Evolutionary conservation across 2,113 vertebrate genomes (phyloP).

Genomic region (Zonotrichia leucophrys): DNA sequence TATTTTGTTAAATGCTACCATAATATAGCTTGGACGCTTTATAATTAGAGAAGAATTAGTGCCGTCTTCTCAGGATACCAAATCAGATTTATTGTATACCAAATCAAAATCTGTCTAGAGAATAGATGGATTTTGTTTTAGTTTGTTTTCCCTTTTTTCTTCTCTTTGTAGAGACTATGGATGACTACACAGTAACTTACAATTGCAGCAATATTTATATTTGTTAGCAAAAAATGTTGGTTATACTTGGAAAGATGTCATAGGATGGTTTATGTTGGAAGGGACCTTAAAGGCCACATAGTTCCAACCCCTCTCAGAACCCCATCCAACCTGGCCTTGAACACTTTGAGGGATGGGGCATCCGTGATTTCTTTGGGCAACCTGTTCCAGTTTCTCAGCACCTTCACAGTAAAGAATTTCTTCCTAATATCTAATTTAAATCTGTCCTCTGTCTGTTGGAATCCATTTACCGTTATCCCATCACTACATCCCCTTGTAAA

Average conservation of each 20-base stretch:
- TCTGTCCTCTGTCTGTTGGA: not conserved
- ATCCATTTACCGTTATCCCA: not conserved
- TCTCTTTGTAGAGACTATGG: not conserved
- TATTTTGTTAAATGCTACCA: not conserved
- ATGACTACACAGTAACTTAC: not conserved
- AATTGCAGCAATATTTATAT: not conserved
- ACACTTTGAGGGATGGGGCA: not conserved
- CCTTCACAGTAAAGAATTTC: not conserved
- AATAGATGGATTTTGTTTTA: not conserved
- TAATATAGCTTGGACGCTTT: not conserved
- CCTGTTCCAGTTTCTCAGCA: not conserved
- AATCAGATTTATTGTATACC: not conserved
- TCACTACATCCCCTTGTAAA: not conserved
- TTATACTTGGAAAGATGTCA: not conserved
- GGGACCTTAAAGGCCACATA: not conserved
- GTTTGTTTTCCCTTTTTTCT: fast-evolving
- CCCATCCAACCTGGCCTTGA: not conserved
- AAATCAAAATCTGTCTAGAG: not conserved
- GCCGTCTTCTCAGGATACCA: not conserved
- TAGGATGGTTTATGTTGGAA: not conserved
- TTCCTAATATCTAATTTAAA: not conserved
- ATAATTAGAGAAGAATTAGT: not conserved
- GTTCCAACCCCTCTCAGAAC: not conserved
- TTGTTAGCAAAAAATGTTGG: not conserved
- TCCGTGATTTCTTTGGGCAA: not conserved